Percentiles rank a stretch among this genome's conserved stretches.
These are phyloP conservation scores for Hylomyscus alleni DNA, from an alignment of 2,797 vertebrate genomes.

Conservation along the genomic window DNA sequence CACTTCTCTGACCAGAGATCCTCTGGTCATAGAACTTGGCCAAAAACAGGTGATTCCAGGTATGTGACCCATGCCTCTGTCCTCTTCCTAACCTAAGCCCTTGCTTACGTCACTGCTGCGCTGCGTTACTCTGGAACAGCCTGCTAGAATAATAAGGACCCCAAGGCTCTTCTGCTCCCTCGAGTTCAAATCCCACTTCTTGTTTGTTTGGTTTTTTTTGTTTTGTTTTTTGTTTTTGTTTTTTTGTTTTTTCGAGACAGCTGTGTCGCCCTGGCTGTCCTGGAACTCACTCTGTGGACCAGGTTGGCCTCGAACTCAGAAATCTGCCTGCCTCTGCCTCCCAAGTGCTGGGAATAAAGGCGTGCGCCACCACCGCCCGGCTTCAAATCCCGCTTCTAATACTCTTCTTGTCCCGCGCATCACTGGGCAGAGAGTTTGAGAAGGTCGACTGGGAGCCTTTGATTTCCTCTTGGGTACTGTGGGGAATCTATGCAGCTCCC, in stretches of 20 bases:
- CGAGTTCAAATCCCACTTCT: not conserved
- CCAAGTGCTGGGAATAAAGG: too few species aligned
- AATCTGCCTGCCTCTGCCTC: too few species aligned
- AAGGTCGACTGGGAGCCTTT: not conserved
- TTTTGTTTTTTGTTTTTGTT: too few species aligned
- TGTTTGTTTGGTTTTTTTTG: too few species aligned
- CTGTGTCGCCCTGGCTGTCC: too few species aligned
- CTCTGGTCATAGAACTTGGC: conserved; percentile 97
- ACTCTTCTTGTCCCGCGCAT: not conserved
- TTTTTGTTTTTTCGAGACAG: too few species aligned
- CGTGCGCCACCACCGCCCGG: too few species aligned
- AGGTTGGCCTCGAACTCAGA: too few species aligned
- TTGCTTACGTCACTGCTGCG: not conserved
- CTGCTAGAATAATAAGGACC: not conserved
- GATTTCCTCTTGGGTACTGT: not conserved
- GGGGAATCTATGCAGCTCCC: not conserved
- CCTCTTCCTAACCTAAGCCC: conserved; percentile 16
- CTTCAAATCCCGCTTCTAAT: not conserved
- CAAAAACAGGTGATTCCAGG: conserved; percentile 97
- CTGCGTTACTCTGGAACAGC: not conserved
- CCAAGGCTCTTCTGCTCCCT: not conserved
- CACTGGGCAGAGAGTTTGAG: not conserved
- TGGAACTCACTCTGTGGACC: too few species aligned
- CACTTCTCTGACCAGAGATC: conserved; percentile 94
- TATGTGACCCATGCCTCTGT: conserved; percentile 81